Conservation (phyloP, 1,140 invertebrate genomes). For the Aphelinus atriplicis region DNA sequence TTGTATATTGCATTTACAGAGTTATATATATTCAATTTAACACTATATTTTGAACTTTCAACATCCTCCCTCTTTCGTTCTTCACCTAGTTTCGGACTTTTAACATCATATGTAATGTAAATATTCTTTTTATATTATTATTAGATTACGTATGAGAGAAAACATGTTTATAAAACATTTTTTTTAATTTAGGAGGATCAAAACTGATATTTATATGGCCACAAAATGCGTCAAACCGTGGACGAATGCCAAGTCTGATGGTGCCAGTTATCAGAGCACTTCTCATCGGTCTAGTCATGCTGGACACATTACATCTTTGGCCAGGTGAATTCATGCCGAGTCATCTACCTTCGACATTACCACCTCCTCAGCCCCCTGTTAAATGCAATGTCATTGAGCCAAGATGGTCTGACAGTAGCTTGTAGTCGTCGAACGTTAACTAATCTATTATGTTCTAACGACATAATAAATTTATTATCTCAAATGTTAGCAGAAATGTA, state of each 20-base stretch:
- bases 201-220: conserved; percentile 60
- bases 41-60: too few species aligned
- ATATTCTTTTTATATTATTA: neutral
- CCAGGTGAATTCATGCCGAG: conserved; percentile 60
- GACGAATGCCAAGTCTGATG: conserved; percentile 45
- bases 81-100: neutral
- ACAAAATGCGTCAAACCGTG: conserved; percentile 48
- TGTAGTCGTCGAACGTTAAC: neutral
- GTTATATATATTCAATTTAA: too few species aligned
- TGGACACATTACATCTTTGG: conserved; percentile 56
- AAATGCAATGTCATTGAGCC: conserved; percentile 61
- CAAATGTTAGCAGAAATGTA: too few species aligned
- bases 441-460: too few species aligned
- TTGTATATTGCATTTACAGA: too few species aligned
- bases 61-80: too few species aligned
- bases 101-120: neutral
- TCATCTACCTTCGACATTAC: conserved; percentile 45
- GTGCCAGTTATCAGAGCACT: conserved; percentile 49
- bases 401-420: conserved; percentile 52
- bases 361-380: conserved; percentile 49
- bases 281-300: conserved; percentile 48
- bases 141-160: too few species aligned
- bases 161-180: too few species aligned
- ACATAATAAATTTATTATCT: too few species aligned
- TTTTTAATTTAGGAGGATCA: conserved; percentile 49